Evolutionary conservation across 2,113 vertebrate species (phyloP).

Genomic region (Ailuropoda melanoleuca): DNA sequence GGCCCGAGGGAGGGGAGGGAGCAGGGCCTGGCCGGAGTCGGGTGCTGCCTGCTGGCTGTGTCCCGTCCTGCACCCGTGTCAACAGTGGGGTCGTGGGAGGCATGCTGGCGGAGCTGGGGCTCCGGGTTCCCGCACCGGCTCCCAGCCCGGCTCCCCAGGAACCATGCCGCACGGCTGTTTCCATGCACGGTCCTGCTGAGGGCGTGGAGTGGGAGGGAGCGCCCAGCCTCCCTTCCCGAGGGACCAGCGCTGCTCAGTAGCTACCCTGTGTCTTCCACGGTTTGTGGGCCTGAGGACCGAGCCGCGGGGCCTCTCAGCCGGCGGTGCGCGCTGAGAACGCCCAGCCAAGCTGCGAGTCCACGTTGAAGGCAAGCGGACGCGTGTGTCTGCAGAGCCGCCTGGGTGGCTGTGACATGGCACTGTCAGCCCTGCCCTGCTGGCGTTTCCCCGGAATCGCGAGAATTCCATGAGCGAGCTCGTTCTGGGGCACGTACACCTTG

Average conservation of each 20-base stretch:
- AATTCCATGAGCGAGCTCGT: no score
- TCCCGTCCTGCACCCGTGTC: neutral
- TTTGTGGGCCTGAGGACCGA: no score
- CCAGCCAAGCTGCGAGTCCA: neutral
- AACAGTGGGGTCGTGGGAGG: neutral
- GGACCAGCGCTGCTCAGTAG: neutral
- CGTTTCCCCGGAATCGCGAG: neutral
- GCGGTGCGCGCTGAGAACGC: accelerated
- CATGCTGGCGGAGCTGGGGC: neutral
- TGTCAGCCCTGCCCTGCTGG: accelerated
- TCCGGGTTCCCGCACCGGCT: accelerated
- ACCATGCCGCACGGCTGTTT: neutral
- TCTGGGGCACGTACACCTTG: neutral
- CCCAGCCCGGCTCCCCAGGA: accelerated
- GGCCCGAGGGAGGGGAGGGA: neutral
- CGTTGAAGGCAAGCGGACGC: neutral
- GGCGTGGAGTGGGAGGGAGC: neutral
- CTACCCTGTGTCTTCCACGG: neutral
- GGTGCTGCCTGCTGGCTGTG: neutral
- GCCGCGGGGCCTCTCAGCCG: neutral
- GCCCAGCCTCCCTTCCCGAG: neutral
- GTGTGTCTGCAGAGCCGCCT: neutral
- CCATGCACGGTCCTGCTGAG: accelerated
- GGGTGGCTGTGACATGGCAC: neutral
- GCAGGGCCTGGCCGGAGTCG: neutral